Base-by-base conservation (phyloP, 2,888 invertebrate genomes). In the Empis livida region DNA sequence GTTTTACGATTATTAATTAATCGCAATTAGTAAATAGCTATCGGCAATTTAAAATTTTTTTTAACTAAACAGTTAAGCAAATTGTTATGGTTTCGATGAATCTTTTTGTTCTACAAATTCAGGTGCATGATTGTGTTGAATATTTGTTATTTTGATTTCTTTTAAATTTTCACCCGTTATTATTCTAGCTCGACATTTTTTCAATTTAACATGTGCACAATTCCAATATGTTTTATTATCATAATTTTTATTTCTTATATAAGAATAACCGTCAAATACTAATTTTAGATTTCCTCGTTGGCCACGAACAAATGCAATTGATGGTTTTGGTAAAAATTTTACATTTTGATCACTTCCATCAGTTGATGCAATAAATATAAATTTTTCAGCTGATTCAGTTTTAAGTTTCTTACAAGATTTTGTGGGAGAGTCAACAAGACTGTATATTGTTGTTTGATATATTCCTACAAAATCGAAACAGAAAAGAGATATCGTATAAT, bases 211-310 rank as follows among this genome's bases (percentile, higher is more conserved):
- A 43, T 57, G 55, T 1, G 59, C 53, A 54, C 61, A 63, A 44
- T 53, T 59, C 61, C 61, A 61, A 49, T 61, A 63, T 1, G 60
- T 51, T 46, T 57, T 56, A n/a, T 55, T 53, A 14, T 51, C 52
- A 39, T 57, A 55, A 2, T 47, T 54, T 52, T 60, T 60, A 48
- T 61, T 61, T 46, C 54, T 59, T 30, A 60, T 58, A 47, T 58
- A 62, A 0, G 57, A 53, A 52, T 55, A 59, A 23, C 61, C 61
- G 38, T 61, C 53, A 14, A 61, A 49, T 32, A 63, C 58, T 46
- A 61, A 52, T 51, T 62, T 63, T 8, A 54, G 56, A 43, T 60
- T 60, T 5, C 61, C 61, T 37, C 61, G 56, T 51, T 60, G 61
- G 13, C 61, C 60, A 13, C 54, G 50, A 13, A 61, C 53, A 43